phyloP scores from a whole-genome alignment of 2,113 vertebrate genomes.

The Theristicus caerulescens region DNA sequence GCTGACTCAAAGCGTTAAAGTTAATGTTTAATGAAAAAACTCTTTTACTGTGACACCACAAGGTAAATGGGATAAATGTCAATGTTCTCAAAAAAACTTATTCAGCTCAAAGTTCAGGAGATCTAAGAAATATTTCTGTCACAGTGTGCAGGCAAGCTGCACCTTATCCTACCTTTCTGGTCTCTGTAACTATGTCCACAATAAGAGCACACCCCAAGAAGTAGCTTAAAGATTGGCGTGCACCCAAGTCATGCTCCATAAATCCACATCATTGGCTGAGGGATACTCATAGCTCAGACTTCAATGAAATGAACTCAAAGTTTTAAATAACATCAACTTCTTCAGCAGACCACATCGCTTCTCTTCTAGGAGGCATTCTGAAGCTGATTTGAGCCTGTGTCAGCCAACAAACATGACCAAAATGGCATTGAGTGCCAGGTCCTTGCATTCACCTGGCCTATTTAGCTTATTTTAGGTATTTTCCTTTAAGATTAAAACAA shows the following conservation, averaged over 20 bases:
- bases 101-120: not conserved
- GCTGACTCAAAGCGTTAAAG: not conserved
- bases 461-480: not conserved
- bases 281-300: not conserved
- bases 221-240: not conserved
- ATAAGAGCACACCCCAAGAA: not conserved
- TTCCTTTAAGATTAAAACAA: not conserved
- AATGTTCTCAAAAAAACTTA: not conserved
- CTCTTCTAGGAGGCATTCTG: not conserved
- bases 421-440: not conserved
- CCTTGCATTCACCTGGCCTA: not conserved
- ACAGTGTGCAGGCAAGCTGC: not conserved
- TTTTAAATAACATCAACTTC: not conserved
- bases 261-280: not conserved
- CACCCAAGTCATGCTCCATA: not conserved
- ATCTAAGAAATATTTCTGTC: not conserved
- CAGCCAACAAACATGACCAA: not conserved
- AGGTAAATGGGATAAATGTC: not conserved
- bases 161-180: not conserved
- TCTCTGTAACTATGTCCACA: not conserved
- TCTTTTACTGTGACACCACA: accelerated
- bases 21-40: not conserved
- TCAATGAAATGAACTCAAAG: not conserved
- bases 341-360: not conserved
- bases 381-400: not conserved